A percentile compares a stretch with the other conserved stretches of the same genome.
phyloP scores from a whole-genome alignment of 2,888 invertebrate genomes.

The Yponomeuta malinellus region DNA sequence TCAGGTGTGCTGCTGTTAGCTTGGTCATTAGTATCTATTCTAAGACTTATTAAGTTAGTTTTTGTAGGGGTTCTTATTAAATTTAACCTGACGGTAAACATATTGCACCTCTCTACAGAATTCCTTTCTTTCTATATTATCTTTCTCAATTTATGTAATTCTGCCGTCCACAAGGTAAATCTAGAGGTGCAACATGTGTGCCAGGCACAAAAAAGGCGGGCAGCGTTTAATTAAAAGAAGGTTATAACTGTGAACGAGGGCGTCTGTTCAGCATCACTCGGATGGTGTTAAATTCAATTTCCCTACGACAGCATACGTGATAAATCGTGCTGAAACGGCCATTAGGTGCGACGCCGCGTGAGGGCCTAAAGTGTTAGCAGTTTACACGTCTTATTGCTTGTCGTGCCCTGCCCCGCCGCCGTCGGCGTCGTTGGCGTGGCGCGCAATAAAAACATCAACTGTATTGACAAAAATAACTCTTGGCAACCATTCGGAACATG shows the following conservation, averaged over 20 bases:
- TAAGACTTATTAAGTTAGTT: not conserved
- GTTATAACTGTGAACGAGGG: constrained; percentile 35
- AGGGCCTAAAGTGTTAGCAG: constrained; percentile 57
- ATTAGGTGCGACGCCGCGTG: constrained; percentile 62
- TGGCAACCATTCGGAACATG: constrained; percentile 63
- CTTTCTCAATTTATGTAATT: not conserved
- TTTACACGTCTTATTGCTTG: constrained; percentile 66
- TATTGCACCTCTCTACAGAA: too few relatives aligned
- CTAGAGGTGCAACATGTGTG: not conserved
- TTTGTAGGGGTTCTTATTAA: too few relatives aligned
- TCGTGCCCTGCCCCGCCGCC: constrained; percentile 41
- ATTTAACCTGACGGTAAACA: too few relatives aligned
- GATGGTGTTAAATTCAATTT: constrained; percentile 62
- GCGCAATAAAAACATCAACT: constrained; percentile 74
- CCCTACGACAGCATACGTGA: constrained; percentile 62
- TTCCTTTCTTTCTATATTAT: not conserved
- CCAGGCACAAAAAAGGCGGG: constrained; percentile 2
- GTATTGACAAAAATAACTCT: constrained; percentile 74
- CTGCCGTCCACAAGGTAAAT: not conserved
- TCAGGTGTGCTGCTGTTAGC: not conserved
- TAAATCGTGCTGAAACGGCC: constrained; percentile 66
- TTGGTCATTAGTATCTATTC: not conserved
- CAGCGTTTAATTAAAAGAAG: constrained; percentile 47
- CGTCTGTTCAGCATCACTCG: constrained; percentile 35
- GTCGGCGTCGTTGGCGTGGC: constrained; percentile 50